Percentiles rank a stretch among this genome's conserved stretches.
phyloP scores from a whole-genome alignment of 2,113 vertebrate genomes.

The Aspidoscelis tigris region DNA sequence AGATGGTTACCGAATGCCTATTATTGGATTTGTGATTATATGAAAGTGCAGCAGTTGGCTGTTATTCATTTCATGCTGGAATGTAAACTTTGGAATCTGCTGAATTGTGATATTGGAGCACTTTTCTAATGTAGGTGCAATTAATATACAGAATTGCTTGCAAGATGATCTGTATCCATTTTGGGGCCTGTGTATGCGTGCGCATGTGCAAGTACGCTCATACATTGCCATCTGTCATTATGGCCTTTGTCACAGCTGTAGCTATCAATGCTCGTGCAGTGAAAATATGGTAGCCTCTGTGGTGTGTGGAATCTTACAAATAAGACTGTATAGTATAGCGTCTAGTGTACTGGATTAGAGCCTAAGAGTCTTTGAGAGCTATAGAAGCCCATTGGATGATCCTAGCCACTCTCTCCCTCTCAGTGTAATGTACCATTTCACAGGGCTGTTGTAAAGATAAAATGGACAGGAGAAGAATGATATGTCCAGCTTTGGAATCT shows the following conservation, averaged over 20 bases:
- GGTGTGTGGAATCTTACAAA: too few species aligned
- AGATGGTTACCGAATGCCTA: neutral
- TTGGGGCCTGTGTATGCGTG: neutral
- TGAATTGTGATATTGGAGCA: neutral
- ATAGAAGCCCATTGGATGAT: too few species aligned
- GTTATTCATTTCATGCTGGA: neutral
- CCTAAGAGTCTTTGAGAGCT: too few species aligned
- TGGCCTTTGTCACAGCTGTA: neutral
- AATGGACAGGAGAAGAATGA: too few species aligned
- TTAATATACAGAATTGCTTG: neutral
- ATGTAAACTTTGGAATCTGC: neutral
- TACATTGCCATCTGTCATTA: neutral
- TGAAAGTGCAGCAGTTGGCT: neutral
- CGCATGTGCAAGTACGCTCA: neutral
- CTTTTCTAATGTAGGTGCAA: neutral
- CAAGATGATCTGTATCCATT: neutral
- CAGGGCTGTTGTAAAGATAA: too few species aligned
- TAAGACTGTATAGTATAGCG: too few species aligned
- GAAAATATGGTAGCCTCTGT: too few species aligned
- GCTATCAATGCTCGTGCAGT: too few species aligned
- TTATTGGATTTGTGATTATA: neutral
- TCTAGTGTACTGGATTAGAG: too few species aligned
- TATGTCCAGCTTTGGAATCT: too few species aligned
- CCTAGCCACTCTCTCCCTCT: too few species aligned
- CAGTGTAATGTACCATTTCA: too few species aligned